A percentile compares a stretch with the other conserved stretches of the same genome.
Evolutionary conservation across 2,888 invertebrate species (phyloP).

Genomic region (Agriopis leucophaearia): DNA sequence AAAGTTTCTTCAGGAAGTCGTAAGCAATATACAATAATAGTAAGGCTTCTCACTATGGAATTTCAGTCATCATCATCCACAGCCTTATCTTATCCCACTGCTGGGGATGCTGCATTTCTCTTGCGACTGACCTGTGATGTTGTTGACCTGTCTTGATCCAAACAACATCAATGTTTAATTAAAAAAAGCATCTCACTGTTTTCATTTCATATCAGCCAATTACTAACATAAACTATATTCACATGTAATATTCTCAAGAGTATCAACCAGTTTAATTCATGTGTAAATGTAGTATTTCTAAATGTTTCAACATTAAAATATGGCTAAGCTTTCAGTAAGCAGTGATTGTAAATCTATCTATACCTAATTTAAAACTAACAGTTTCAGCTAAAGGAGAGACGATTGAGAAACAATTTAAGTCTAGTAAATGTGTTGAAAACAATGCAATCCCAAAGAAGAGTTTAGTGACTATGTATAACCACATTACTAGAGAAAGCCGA

Average conservation of each 20-base stretch:
- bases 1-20: constrained; percentile 54
- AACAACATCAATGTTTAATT: not conserved
- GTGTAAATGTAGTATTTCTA: not conserved
- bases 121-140: not conserved
- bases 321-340: not conserved
- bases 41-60: constrained; percentile 21
- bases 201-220: not conserved
- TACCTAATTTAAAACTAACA: constrained; percentile 16
- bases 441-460: constrained; percentile 55
- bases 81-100: not conserved
- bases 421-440: constrained; percentile 43
- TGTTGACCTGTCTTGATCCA: not conserved
- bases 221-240: not conserved
- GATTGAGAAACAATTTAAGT: constrained; percentile 52
- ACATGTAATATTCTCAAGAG: not conserved
- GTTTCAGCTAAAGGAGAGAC: constrained; percentile 57
- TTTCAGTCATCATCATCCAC: constrained; percentile 2
- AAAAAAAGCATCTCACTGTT: no score
- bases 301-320: not conserved
- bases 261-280: not conserved
- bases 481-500: constrained; percentile 67
- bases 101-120: not conserved
- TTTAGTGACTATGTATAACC: constrained; percentile 74
- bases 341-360: not conserved
- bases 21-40: constrained; percentile 47